Evolutionary conservation across 1,140 invertebrate genomes (phyloP), one percentile per base, ranked within the genome.

Genomic region (Tetragnatha versicolor): DNA sequence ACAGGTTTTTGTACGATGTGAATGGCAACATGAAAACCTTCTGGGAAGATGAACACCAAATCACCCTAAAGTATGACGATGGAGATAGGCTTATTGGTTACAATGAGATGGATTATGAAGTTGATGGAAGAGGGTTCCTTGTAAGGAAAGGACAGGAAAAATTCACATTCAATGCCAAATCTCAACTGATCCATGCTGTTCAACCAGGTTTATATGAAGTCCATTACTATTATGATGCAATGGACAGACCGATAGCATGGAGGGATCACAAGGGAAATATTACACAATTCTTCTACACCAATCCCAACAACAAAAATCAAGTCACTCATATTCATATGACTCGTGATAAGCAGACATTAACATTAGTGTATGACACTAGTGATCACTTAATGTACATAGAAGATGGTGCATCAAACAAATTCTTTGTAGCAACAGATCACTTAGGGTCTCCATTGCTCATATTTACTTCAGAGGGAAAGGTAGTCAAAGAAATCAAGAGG

Each of bases 221-320:
- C 0, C 88, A 91, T 22, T 98, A 97, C 84, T 95, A 92, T 84
- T 98, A 98, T 83, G 96, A 98, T 85, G 93, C 96, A 84, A 83
- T 94, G 35, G 93, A 95, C 83, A 89, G 94, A 51, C 86, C 98
- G 31, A 90, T 93, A 0, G 92, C 93, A 10, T 87, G 94, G 63
- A 94, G 95, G 86, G 94, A 96, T 82, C 96, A 97, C 85, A 94
- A 93, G 82, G 95, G 94, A 55, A 96, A 97, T 83, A 92, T 97
- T 0, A 96, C 96, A 0, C 96, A 98, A 85, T 98, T 96, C 88
- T 96, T 98, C 87, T 98, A 98, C 83, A 95, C 92, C 20, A 95
- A 98, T 86, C 93, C 94, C 85, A 92, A 94, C 82, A 89, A 91
- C 65, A 92, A 92, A 2, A 89, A 91, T 82, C 58, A 75, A 49